These are phyloP conservation scores for Sarcophaga carnaria DNA, from an alignment of 2,888 invertebrate genomes.

Conservation along the genomic window DNA sequence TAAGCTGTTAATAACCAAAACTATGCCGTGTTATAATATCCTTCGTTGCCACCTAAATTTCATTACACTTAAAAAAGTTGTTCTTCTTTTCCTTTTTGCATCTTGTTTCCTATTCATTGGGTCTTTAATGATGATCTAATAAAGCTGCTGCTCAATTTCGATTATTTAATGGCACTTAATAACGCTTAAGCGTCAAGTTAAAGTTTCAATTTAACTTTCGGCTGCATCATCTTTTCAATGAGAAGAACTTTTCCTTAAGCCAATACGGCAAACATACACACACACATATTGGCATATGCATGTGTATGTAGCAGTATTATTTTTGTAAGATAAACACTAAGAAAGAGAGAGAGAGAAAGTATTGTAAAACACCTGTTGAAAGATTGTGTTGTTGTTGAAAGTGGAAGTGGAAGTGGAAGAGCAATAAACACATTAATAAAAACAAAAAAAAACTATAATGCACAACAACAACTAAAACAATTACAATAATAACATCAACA, in stretches of 20 bases:
- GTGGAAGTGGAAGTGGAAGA: slow-evolving; percentile 18
- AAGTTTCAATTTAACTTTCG: slow-evolving; percentile 17
- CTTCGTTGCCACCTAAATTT: no score
- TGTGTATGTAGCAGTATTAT: no score
- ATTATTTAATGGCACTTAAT: slow-evolving; percentile 6
- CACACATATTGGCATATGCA: background rate
- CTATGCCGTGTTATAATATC: no score
- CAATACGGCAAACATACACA: background rate
- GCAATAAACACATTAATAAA: slow-evolving; percentile 67
- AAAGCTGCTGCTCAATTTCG: background rate
- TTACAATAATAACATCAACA: background rate
- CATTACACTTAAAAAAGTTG: background rate
- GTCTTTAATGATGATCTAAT: background rate
- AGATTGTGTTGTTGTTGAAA: slow-evolving; percentile 11
- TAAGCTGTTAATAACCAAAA: no score
- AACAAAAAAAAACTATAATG: slow-evolving; percentile 48
- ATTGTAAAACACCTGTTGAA: slow-evolving; percentile 65
- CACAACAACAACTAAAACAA: background rate
- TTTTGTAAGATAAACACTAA: background rate
- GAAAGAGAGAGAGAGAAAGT: background rate
- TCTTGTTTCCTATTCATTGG: background rate
- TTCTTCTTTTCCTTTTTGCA: background rate
- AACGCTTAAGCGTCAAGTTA: slow-evolving; percentile 1
- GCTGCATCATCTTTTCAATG: background rate
- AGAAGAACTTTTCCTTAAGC: slow-evolving; percentile 27